Percentiles rank a stretch among this genome's conserved stretches.
These are phyloP conservation scores for Clinocottus analis DNA, from an alignment of 2,113 vertebrate genomes.

Conservation along the genomic window DNA sequence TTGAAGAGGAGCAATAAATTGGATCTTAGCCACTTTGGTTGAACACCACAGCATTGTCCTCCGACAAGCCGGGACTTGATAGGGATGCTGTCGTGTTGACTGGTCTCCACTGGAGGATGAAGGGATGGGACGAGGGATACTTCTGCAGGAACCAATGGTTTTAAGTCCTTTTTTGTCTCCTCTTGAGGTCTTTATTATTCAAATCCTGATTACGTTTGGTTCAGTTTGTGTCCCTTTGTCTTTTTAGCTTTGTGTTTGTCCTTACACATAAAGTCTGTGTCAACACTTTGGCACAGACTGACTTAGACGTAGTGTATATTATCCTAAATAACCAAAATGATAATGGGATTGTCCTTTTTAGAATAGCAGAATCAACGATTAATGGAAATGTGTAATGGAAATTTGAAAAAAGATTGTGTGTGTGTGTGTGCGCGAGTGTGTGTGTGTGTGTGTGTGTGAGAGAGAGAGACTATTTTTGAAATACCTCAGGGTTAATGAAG, in stretches of 20 bases:
- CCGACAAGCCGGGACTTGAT: not conserved
- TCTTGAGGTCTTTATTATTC: slow-evolving; percentile 1
- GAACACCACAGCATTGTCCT: not conserved
- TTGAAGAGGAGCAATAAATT: not conserved
- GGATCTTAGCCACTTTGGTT: not conserved
- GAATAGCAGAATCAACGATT: not conserved
- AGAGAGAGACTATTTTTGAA: not conserved
- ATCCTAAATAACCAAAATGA: too few species aligned
- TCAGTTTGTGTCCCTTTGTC: not conserved
- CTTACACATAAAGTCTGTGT: not conserved
- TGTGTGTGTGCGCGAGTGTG: not conserved
- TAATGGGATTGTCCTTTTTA: not conserved
- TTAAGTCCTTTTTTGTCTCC: slow-evolving; percentile 27
- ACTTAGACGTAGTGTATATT: not conserved
- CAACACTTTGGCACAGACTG: not conserved
- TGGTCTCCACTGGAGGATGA: not conserved
- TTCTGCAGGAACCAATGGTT: slow-evolving; percentile 8
- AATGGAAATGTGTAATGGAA: too few species aligned
- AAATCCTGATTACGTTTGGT: not conserved
- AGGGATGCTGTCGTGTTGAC: not conserved
- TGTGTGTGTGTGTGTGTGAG: not conserved
- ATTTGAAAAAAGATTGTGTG: not conserved
- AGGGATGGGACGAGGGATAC: not conserved
- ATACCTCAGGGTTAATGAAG: not conserved
- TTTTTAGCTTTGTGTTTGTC: not conserved